Percentiles rank a stretch among this genome's conserved stretches.
These are phyloP conservation scores for Eurytoma adleriae DNA, from an alignment of 2,888 invertebrate genomes.

Conservation along the genomic window DNA sequence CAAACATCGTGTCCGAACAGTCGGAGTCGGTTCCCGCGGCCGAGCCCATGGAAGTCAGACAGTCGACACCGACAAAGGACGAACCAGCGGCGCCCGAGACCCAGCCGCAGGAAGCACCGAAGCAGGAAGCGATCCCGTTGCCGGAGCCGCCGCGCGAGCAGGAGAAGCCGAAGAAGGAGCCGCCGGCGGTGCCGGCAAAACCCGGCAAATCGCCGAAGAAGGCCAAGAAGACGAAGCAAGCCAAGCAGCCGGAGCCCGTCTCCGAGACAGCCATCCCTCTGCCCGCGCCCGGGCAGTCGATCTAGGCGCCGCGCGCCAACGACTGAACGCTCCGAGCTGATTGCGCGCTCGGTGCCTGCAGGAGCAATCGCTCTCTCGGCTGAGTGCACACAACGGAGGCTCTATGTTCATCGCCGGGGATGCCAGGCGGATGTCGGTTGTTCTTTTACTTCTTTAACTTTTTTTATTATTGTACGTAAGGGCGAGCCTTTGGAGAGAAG, in stretches of 20 bases:
- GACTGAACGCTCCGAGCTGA: neutral
- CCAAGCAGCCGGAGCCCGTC: constrained; percentile 65
- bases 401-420: no score
- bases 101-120: constrained; percentile 17
- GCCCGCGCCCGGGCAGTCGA: constrained; percentile 64
- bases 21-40: neutral
- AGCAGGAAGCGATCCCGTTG: neutral
- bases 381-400: no score
- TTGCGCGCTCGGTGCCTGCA: no score
- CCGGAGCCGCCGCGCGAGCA: constrained; percentile 59
- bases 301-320: constrained; percentile 11
- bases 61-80: constrained; percentile 52
- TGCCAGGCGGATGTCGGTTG: no score
- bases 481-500: no score
- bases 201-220: constrained; percentile 67
- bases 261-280: constrained; percentile 71
- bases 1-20: neutral
- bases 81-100: constrained; percentile 15
- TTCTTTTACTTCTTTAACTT: no score
- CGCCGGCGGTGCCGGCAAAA: constrained; percentile 54
- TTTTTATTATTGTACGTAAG: no score
- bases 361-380: no score
- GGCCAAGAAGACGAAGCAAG: constrained; percentile 65
- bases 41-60: constrained; percentile 43
- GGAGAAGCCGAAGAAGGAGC: constrained; percentile 43